Base-by-base conservation (phyloP, 1,140 invertebrate genomes). In the Drosophila sulfurigaster region DNA sequence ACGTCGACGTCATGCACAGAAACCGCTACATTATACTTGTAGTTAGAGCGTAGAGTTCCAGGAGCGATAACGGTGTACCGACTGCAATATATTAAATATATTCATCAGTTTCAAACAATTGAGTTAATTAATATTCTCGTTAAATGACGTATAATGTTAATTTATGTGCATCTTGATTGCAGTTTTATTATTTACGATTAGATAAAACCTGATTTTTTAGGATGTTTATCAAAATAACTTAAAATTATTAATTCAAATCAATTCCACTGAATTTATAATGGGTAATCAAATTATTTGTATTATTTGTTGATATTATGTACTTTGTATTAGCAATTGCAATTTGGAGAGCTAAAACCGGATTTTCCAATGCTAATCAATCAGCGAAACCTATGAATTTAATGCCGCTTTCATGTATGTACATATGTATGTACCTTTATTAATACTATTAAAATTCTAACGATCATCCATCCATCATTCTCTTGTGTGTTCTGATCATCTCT, bases 51-150 rank as follows among this genome's bases (percentile, higher is more conserved):
- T n/a, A 98, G 93, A 7, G 96, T 95, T 78, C 95, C 94, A 16
- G 97, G 96, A 3, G 95, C 97, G 73, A 98, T 94, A 56, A 98
- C 94, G 51, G 97, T 96, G 91, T 97, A 97, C 74, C 94, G 94
- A 48, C 95, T 96, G 90, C 10, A 85, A 82, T 67, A 78, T 73
- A 28, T 54, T 5, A 57, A 57, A 56, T 59, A 5, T 49, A 38
- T 56, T 57, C 20, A 45, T 45, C 51, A 66, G 5, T 6, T 43
- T 45, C 20, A 30, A 41, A 78, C 35, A 38, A 38, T 38, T 38
- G 35, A 38, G 7, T 54, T 10, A 60, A 60, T 16, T 16, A 0
- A 20, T 54, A 38, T 13, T 16, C 52, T 0, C 11, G 35, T 16
- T 16, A 1, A 5, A 54, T 43, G 13, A 1, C 7, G 8, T 13